A percentile compares a stretch with the other conserved stretches of the same genome.
These are phyloP conservation scores for Trachemys scripta DNA, from an alignment of 2,113 vertebrate genomes.

Conservation along the genomic window DNA sequence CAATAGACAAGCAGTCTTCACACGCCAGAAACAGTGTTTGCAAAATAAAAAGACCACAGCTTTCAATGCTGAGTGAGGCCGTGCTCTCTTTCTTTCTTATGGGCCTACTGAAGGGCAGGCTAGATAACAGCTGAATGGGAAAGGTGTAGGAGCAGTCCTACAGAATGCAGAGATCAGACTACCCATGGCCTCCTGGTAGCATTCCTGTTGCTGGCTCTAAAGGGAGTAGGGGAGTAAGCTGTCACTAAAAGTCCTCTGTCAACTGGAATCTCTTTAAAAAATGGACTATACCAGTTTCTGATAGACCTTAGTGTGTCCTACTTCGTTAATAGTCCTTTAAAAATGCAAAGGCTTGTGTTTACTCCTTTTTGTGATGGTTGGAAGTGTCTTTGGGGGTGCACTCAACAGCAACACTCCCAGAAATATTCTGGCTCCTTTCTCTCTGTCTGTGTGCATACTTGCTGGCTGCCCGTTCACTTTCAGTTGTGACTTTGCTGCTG, in stretches of 20 bases:
- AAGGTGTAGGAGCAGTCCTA: rapidly evolving
- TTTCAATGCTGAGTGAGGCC: neutral
- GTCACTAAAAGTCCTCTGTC: neutral
- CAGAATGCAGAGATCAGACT: neutral
- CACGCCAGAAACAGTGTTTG: neutral
- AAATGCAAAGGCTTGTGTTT: neutral
- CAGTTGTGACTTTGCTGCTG: neutral
- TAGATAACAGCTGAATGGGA: rapidly evolving
- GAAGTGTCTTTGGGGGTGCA: neutral
- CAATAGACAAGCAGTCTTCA: neutral
- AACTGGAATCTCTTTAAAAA: too few species aligned
- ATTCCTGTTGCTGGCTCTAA: neutral
- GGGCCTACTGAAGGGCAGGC: neutral
- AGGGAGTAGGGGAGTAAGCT: neutral
- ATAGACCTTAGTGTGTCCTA: rapidly evolving
- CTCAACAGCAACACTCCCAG: neutral
- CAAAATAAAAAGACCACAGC: neutral
- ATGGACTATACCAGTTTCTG: neutral
- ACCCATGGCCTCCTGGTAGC: rapidly evolving
- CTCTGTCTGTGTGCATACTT: rapidly evolving
- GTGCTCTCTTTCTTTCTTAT: rapidly evolving
- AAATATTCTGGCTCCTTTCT: neutral
- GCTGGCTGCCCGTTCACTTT: neutral
- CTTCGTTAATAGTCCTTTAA: neutral
- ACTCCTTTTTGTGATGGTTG: neutral